Evolutionary conservation across 2,797 vertebrate genomes (phyloP), one percentile per base, ranked within the genome.

Genomic region (Esox lucius): DNA sequence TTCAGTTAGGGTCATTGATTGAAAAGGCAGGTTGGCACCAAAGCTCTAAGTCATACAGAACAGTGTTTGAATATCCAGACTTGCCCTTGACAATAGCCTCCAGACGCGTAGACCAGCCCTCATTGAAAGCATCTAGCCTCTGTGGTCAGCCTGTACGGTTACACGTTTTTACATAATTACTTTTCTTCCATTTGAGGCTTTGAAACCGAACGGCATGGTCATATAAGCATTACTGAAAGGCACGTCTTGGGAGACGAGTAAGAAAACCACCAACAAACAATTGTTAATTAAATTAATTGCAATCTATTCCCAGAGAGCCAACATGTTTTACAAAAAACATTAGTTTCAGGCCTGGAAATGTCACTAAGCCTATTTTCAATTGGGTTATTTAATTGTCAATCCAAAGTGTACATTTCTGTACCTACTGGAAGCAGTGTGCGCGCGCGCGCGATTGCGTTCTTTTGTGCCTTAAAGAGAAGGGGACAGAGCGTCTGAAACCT

Each of bases 71-170:
- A 35, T 64, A 65, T 70, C 51, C 69, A 65, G 53, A 35, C 80
- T 12, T 46, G 61, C 49, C 80, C 70, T 64, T 64, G 80, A 76
- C 75, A 11, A 46, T 48, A 13, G 61, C 80, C 80, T 78, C 67
- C 42, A 78, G 68, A 68, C 72, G 24, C 51, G 39, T 51, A 49
- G 22, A 67, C 70, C 51, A 48, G 67, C 61, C 59, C 28, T 56
- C 73, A 71, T 65, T 80, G 75, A 76, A 81, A 87, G 84, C 85
- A 90, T 81, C 82, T 80, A 77, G 86, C 81, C 84, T 88, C 83
- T 89, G 88, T 82, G 89, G 87, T 89, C 83, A 83, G 83, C 87
- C 87, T 75, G 72, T 88, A 82, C 80, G 85, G 87, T 88, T 87
- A 71, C 66, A 81, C 87, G 83, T 78, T 80, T 87, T 84, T 77